Evolutionary conservation across 2,888 invertebrate genomes (phyloP), one percentile per base, ranked within the genome.

Genomic region (Himalopsyche tibetana): DNA sequence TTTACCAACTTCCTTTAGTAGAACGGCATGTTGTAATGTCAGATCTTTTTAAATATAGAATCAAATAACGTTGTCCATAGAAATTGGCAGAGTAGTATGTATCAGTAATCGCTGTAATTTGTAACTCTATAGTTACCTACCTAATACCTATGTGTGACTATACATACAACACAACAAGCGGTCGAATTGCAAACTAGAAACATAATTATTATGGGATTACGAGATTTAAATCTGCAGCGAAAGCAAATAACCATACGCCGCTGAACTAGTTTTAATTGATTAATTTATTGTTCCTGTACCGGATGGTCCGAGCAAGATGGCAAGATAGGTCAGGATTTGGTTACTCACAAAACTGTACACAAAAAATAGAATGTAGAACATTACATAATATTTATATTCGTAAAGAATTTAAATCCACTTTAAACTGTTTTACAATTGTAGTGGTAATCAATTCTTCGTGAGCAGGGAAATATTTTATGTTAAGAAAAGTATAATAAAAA

Each of bases 261-360:
- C 12, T 74, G 74, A 74, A 74, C 74, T 74, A 74, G 74, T 74
- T 74, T 74, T 74, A 74, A 74, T 74, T 38, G 74, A 74, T 74
- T 38, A 74, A 74, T 74, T 74, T 74, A 74, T 74, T 74, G 74
- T 38, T 36, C 19, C 11, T 74, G 74, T 74, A 74, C 74, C 74
- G 74, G 74, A 74, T 74, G 74, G 74, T 15, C 15, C 38, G 11
- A 74, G 36, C 74, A 36, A 74, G 9, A 19, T 28, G 63, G 63
- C 63, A 28, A 63, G 63, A 74, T 74, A 74, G 74, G 36, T 15
- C 74, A 74, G 38, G 51, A 15, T 51, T 5, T 51, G 4, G 51
- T 51, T 38, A 36, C 28, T 15, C 28, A 12, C 12, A 12, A 69
- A 19, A 28, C 74, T 38, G 38, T 74, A 74, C 38, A 74, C 74